phyloP scores from a whole-genome alignment of 2,797 vertebrate genomes.

The Sebastolobus altivelis region DNA sequence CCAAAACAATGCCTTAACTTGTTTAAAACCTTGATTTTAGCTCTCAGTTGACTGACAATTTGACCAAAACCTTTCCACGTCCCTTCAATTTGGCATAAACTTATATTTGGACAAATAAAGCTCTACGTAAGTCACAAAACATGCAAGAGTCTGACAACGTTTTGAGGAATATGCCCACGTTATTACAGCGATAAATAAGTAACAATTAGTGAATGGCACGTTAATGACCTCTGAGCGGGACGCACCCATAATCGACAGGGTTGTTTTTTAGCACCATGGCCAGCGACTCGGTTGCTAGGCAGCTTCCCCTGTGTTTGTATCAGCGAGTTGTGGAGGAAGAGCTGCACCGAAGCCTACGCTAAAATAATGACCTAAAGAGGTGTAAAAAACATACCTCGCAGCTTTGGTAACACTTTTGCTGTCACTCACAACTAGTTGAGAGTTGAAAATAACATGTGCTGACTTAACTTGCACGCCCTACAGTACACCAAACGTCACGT shows the following conservation, averaged over 20 bases:
- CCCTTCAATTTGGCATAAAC: neutral
- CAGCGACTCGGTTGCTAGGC: conserved; percentile 82
- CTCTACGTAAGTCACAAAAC: neutral
- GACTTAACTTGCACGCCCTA: neutral
- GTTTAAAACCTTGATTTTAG: neutral
- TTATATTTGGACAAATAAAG: neutral
- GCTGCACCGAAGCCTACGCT: conserved; percentile 14
- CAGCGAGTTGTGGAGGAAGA: conserved; percentile 35
- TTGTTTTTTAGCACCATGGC: conserved; percentile 78
- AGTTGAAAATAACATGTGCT: neutral
- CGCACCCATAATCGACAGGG: conserved; percentile 33
- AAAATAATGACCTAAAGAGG: neutral
- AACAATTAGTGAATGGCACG: neutral
- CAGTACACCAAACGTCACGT: neutral
- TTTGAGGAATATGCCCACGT: neutral
- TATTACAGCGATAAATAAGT: neutral
- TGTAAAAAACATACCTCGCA: neutral
- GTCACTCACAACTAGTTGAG: neutral
- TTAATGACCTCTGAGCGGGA: conserved; percentile 46
- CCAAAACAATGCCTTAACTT: neutral
- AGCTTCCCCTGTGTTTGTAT: conserved; percentile 63
- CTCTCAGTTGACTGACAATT: neutral
- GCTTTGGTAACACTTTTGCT: neutral
- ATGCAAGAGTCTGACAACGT: neutral
- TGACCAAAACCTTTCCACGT: neutral